Base-by-base conservation (phyloP, 2,113 vertebrate species). In the Bombycilla garrulus region DNA sequence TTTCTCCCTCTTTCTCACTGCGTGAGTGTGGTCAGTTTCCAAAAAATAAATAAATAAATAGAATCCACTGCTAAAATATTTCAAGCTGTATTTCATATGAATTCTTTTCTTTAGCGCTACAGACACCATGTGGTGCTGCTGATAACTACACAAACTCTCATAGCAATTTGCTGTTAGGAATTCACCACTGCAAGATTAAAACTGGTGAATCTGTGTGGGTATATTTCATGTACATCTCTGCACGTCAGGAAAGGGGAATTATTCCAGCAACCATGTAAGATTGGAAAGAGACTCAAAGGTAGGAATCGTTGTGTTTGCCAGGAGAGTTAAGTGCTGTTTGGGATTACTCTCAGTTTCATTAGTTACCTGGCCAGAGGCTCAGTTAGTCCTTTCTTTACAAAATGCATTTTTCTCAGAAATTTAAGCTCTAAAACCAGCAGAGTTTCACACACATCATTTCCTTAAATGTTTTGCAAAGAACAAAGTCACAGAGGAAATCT, bases 121-220 rank as follows among this genome's bases (percentile, higher is more conserved):
- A 85, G 97, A 97, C 95, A 91, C 88, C 94, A 0, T 97, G 97
- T 97, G 97, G 96, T 65, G 42, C 51, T 83, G 36, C 50, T 53
- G 35, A 5, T 57, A 96, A 96, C 83, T 95, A 64, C 97, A 96
- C 1, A 3, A 44, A 31, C 20, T 54, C 44, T 9, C 3, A 23
- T 0, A 61, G 45, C 19, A 42, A 10, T 77, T 73, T 13, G 13
- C 29, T 60, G 2, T 22, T 58, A 33, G 33, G 20, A 54, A 28
- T 24, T 11, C 24, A 7, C 26, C 20, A 20, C 0, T 0, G 9
- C 25, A 71, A 36, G 36, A 72, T 56, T 67, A 86, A 73, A 74
- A 13, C 10, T 19, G 25, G 5, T 18, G 18, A 81, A 83, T n/a
- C 2, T 61, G 31, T 53, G 10, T 15, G 29, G 38, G 14, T 56